phyloP scores from a whole-genome alignment of 1,140 invertebrate species.

The Conus ventricosus region DNA sequence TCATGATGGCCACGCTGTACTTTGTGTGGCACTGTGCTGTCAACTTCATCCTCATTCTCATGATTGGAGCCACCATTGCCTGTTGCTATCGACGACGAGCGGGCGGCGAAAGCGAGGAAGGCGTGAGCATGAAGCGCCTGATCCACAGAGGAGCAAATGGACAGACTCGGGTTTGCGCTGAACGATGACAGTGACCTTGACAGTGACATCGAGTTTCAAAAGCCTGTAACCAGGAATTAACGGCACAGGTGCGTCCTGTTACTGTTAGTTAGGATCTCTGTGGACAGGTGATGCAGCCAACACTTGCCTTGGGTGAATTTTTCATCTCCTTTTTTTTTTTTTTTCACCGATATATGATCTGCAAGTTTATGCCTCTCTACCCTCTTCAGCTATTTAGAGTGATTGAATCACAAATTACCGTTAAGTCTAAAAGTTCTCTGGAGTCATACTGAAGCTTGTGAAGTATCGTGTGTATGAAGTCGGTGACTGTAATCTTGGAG shows the following conservation, averaged over 20 bases:
- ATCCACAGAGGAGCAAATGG: slow-evolving; percentile 61
- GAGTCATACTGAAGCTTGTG: no score
- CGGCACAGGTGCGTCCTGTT: neutral
- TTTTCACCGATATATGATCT: no score
- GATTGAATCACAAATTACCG: no score
- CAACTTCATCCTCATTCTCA: slow-evolving; percentile 66
- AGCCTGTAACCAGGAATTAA: neutral
- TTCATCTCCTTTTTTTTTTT: neutral
- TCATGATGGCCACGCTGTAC: slow-evolving; percentile 76
- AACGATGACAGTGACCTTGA: slow-evolving; percentile 64
- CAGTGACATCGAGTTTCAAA: slow-evolving; percentile 58
- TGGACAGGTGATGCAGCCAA: neutral
- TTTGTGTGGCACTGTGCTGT: slow-evolving; percentile 75
- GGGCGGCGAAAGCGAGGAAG: slow-evolving; percentile 49
- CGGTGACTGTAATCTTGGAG: no score
- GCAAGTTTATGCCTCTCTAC: no score
- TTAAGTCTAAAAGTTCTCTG: no score
- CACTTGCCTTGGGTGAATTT: neutral
- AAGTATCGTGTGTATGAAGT: no score
- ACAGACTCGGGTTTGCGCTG: slow-evolving; percentile 57
- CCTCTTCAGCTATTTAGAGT: no score
- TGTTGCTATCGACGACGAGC: slow-evolving; percentile 50
- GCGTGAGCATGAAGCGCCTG: slow-evolving; percentile 54
- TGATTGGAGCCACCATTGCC: slow-evolving; percentile 63
- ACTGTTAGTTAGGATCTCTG: neutral